These are phyloP conservation scores for Poeciliopsis presidionis DNA, from an alignment of 2,797 vertebrate genomes.

Conservation along the genomic window DNA sequence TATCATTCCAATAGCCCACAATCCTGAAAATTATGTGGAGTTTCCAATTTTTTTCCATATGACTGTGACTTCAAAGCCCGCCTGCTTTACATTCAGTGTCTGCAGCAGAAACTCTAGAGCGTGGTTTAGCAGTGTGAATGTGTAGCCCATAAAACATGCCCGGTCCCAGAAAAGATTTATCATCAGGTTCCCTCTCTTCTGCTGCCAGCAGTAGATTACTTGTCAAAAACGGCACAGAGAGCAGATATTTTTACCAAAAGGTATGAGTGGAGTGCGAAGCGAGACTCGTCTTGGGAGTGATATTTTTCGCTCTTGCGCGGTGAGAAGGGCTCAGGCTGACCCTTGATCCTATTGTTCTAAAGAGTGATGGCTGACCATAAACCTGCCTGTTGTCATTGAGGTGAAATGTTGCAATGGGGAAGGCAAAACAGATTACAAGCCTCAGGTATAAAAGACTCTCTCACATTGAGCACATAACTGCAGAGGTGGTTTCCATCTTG, in stretches of 20 bases:
- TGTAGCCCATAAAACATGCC: conserved; percentile 69
- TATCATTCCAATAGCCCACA: background rate
- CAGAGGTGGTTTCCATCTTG: conserved; percentile 31
- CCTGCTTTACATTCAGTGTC: conserved; percentile 60
- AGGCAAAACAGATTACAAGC: conserved; percentile 65
- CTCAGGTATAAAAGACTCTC: conserved; percentile 46
- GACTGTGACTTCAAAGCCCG: conserved; percentile 20
- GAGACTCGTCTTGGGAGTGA: conserved; percentile 46
- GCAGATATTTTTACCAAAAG: conserved; percentile 77
- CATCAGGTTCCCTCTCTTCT: conserved; percentile 39
- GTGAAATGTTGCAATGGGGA: conserved; percentile 65
- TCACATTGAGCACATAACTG: conserved; percentile 16
- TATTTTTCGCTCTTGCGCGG: conserved; percentile 43
- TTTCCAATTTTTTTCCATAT: conserved; percentile 8
- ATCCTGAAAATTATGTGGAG: background rate
- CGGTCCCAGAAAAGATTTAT: conserved; percentile 62
- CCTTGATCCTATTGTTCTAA: conserved; percentile 72
- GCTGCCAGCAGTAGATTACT: conserved; percentile 72
- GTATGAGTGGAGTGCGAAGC: conserved; percentile 30
- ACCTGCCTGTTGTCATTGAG: conserved; percentile 67
- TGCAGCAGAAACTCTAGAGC: conserved; percentile 56
- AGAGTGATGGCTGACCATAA: conserved; percentile 75
- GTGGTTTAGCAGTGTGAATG: conserved; percentile 57
- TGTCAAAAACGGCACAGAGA: conserved; percentile 71
- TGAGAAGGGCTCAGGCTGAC: conserved; percentile 52